Conservation (phyloP, 2,888 invertebrate species). For the Platynereis dumerilii region DNA sequence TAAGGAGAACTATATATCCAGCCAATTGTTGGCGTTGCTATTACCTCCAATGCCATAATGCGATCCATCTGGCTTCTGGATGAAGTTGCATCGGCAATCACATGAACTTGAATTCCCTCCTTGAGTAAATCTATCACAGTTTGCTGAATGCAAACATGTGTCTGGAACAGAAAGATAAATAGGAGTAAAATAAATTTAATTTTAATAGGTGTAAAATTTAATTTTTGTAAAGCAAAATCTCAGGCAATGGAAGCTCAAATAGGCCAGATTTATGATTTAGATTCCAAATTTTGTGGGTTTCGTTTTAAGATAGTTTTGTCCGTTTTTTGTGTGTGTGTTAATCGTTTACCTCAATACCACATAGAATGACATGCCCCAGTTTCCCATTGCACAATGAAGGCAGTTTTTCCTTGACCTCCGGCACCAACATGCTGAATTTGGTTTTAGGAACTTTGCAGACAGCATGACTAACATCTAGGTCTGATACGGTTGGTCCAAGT, state of each 20-base stretch:
- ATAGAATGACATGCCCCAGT: constrained; percentile 54
- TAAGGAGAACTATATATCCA: no score
- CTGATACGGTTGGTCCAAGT: constrained; percentile 67
- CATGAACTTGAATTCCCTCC: constrained; percentile 66
- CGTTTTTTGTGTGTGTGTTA: neutral
- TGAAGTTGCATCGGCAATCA: constrained; percentile 69
- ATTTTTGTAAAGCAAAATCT: no score
- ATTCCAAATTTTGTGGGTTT: neutral
- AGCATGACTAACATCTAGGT: constrained; percentile 64
- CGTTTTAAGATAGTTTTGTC: neutral
- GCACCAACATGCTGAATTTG: constrained; percentile 69
- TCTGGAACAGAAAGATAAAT: no score
- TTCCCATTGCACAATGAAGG: constrained; percentile 49
- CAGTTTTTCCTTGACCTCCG: constrained; percentile 63
- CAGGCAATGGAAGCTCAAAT: no score
- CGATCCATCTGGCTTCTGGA: constrained; percentile 64
- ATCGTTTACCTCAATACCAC: constrained; percentile 58
- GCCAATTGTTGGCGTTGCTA: no score
- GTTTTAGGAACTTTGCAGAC: constrained; percentile 65
- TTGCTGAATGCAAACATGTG: constrained; percentile 70
- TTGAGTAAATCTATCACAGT: constrained; percentile 68
- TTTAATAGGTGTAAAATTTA: no score
- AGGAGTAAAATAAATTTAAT: no score
- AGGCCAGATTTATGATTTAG: neutral
- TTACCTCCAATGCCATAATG: constrained; percentile 57